These are phyloP conservation scores for Phaethon lepturus DNA, from an alignment of 2,113 vertebrate genomes.

Conservation along the genomic window DNA sequence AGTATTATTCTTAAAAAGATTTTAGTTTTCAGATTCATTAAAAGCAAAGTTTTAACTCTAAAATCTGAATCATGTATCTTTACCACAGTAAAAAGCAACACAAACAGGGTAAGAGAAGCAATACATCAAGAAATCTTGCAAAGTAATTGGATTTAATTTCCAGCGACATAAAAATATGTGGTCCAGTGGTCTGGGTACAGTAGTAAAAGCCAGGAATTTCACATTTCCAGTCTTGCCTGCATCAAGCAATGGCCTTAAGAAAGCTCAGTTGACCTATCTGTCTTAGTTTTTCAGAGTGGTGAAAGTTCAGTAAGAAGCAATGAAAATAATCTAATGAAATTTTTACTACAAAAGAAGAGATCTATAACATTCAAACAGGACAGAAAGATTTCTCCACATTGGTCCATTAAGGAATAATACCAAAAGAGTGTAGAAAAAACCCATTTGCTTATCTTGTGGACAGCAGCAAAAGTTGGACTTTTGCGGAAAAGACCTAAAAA, in stretches of 20 bases:
- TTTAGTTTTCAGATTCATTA: neutral
- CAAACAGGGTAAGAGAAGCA: neutral
- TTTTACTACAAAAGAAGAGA: neutral
- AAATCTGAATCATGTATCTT: neutral
- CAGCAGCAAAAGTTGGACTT: neutral
- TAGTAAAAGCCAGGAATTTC: neutral
- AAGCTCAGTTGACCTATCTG: neutral
- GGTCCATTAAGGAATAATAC: neutral
- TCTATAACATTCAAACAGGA: neutral
- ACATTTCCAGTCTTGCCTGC: neutral
- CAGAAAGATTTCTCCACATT: neutral
- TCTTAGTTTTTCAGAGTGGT: neutral
- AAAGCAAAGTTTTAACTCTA: neutral
- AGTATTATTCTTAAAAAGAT: neutral
- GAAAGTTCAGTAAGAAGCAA: neutral
- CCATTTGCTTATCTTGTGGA: neutral
- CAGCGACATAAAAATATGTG: neutral
- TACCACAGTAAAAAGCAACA: neutral
- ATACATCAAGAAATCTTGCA: neutral
- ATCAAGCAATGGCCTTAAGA: neutral
- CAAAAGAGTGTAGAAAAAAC: neutral
- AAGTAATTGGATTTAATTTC: slow-evolving; percentile 7
- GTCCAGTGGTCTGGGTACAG: neutral
- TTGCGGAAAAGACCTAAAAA: neutral
- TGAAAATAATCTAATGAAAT: neutral